These are phyloP conservation scores for Syrrhaptes paradoxus DNA, from an alignment of 2,113 vertebrate genomes.

Conservation along the genomic window DNA sequence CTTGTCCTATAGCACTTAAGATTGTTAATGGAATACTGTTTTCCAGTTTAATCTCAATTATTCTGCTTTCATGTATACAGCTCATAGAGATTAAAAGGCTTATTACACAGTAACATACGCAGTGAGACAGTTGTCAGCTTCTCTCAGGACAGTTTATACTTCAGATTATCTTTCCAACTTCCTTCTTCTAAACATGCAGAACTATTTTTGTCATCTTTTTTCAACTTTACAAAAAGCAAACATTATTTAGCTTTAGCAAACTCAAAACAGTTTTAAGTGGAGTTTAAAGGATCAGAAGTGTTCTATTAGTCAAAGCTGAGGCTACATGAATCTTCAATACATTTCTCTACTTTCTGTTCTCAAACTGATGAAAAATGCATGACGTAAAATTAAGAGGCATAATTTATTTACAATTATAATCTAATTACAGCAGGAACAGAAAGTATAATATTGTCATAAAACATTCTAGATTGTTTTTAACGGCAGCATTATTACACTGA, in stretches of 20 bases:
- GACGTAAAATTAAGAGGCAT: constrained; percentile 12
- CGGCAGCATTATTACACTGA: background rate
- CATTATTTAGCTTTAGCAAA: background rate
- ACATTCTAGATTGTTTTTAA: background rate
- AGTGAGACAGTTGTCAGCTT: background rate
- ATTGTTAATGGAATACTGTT: background rate
- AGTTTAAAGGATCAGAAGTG: background rate
- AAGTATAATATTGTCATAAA: background rate
- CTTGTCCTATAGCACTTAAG: background rate
- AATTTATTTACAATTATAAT: constrained; percentile 50
- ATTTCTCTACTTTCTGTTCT: background rate
- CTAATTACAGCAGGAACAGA: constrained; percentile 8
- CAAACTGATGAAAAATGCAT: constrained; percentile 52
- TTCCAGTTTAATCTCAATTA: background rate
- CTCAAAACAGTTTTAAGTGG: background rate
- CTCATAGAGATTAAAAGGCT: background rate
- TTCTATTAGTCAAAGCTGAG: background rate
- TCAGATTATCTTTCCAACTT: background rate
- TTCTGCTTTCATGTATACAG: background rate
- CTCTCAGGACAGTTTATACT: background rate
- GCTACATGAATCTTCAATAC: background rate
- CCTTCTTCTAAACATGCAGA: background rate
- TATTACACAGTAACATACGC: background rate
- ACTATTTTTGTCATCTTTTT: background rate
- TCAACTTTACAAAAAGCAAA: background rate